Conservation (phyloP, 2,888 invertebrate species). For the Hymenopus coronatus region DNA sequence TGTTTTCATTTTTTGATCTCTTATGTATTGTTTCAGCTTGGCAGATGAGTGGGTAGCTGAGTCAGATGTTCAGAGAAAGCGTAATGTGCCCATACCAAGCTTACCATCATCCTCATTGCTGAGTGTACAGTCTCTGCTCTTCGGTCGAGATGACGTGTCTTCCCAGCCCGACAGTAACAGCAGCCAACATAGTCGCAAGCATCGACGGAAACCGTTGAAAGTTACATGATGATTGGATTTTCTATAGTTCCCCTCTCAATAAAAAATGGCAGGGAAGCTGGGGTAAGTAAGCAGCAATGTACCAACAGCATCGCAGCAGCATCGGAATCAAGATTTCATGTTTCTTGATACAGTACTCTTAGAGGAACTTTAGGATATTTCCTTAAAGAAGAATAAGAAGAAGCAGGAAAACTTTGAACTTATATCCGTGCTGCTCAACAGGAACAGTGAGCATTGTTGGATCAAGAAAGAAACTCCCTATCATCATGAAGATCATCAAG, state of each 20-base stretch:
- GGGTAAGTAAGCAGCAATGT: neutral
- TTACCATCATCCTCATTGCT: conserved; percentile 25
- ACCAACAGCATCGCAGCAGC: neutral
- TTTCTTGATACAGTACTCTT: neutral
- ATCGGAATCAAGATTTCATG: neutral
- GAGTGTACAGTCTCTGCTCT: conserved; percentile 18
- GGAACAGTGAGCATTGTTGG: neutral
- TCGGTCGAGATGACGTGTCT: neutral
- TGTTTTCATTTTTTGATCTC: conserved; percentile 41
- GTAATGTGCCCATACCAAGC: conserved; percentile 43
- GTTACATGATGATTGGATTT: conserved; percentile 41
- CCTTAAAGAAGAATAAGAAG: neutral
- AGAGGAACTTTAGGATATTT: too few relatives aligned
- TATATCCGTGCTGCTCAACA: neutral
- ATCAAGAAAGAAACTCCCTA: neutral
- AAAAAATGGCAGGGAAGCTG: neutral
- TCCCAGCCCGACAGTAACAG: conserved; percentile 1
- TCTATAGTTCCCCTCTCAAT: neutral
- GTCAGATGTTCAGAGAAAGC: conserved; percentile 47
- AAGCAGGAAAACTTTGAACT: neutral
- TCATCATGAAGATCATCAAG: neutral
- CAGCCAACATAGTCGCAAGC: conserved; percentile 36
- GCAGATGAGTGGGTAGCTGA: conserved; percentile 85
- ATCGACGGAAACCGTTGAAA: conserved; percentile 45
- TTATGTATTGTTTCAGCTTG: conserved; percentile 56